Evolutionary conservation across 2,888 invertebrate species (phyloP).

Genomic region (Brachyptera risi): DNA sequence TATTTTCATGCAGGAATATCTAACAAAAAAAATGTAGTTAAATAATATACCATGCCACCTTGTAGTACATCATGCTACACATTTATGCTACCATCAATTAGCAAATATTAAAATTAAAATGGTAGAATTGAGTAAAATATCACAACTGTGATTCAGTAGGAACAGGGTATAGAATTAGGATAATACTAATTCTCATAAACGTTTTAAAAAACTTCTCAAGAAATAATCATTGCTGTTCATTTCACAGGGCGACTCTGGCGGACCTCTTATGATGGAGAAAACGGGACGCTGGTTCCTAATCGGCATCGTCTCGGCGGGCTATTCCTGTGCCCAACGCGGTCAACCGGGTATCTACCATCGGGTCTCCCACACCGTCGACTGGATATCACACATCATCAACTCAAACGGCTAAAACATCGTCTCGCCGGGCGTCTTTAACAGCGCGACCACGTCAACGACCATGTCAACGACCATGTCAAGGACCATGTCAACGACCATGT

Average conservation of each 20-base stretch:
- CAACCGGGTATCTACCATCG: conserved; percentile 93
- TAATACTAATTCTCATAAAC: too few relatives aligned
- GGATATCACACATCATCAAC: conserved; percentile 71
- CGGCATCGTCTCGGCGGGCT: conserved; percentile 88
- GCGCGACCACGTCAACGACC: conserved; percentile 53
- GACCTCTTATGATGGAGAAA: conserved; percentile 84
- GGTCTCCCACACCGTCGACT: conserved; percentile 89
- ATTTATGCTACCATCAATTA: too few relatives aligned
- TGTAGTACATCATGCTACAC: too few relatives aligned
- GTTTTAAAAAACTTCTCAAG: neutral
- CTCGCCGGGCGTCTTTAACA: neutral
- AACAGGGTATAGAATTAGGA: too few relatives aligned
- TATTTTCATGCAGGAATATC: too few relatives aligned
- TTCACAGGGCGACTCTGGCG: conserved; percentile 76
- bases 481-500: conserved; percentile 88
- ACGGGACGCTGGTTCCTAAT: conserved; percentile 86
- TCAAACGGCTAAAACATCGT: conserved; percentile 37
- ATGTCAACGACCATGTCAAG: conserved; percentile 86
- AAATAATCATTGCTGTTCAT: neutral
- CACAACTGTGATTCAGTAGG: too few relatives aligned
- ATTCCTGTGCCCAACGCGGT: conserved; percentile 88
- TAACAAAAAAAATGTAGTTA: too few relatives aligned
- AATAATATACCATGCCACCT: too few relatives aligned
- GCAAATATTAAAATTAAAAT: too few relatives aligned
- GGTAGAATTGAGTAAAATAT: too few relatives aligned